Evolutionary conservation across 2,888 invertebrate genomes (phyloP), one percentile per base, ranked within the genome.

Genomic region (Volucella inflata): DNA sequence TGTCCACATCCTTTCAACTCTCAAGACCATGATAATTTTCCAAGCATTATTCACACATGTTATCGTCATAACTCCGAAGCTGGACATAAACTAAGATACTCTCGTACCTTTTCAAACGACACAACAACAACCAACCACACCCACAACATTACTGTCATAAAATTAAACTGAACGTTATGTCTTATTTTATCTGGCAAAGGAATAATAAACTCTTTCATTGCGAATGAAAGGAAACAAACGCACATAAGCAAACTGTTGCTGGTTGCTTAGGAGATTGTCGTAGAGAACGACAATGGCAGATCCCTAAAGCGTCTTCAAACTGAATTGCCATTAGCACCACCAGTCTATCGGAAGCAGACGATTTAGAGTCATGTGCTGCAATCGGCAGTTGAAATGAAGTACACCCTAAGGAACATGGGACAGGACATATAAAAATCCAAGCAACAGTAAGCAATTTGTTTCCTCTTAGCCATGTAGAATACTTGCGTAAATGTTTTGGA

Each of bases 81-180:
- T 46, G 57, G 36, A 64, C 44, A 68, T 68, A 68, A 68, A 55
- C 55, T 55, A 55, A 55, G 67, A 44, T 46, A 16, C 55, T n/a
- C 36, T 44, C 21, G 44, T 44, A 44, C 2, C 11, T n/a, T n/a
- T 11, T 44, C 44, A 4, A 44, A n/a, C 36, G 53, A 16, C 64
- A 38, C 36, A 38, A 30, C 64, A 16, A 38, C 11, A 38, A 30
- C 64, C 14, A 8, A 48, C 30, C 11, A 42, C 42, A 55, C 11
- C 55, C 68, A 17, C 46, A 68, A 53, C 6, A 30, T 67, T 44
- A 44, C 44, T 53, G 17, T 62, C 62, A 30, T 72, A 44, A 72
- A 72, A 60, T 72, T 72, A 30, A 72, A 53, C 44, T 36, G 53
- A 53, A 53, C 72, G 57, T 72, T 36, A 62, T 72, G 72, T 62